These are phyloP conservation scores for Neolamprologus kungweensis DNA, from an alignment of 2,113 vertebrate genomes.

Conservation along the genomic window DNA sequence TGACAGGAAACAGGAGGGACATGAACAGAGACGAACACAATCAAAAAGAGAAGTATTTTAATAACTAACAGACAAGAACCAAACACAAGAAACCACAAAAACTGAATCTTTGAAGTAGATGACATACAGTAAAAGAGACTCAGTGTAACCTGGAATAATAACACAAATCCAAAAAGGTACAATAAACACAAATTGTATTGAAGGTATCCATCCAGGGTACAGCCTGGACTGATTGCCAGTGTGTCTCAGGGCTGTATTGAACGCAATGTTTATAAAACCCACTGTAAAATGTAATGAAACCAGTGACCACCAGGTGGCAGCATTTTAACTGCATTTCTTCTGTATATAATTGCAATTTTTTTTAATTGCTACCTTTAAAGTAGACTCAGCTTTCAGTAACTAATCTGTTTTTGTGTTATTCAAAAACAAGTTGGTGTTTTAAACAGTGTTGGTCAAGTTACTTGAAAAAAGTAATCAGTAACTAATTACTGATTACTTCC, in stretches of 20 bases:
- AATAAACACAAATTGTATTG: neutral
- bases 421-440: neutral
- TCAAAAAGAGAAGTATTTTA: neutral
- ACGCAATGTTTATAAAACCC: neutral
- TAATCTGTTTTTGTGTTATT: neutral
- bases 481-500: neutral
- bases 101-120: neutral
- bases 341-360: neutral
- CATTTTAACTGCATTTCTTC: neutral
- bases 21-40: neutral
- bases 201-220: neutral
- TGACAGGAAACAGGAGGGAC: neutral
- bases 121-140: neutral
- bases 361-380: fast-evolving
- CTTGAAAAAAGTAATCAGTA: neutral
- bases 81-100: neutral
- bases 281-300: neutral
- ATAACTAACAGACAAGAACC: neutral
- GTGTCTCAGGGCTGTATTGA: neutral
- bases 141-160: neutral
- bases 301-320: neutral
- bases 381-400: neutral
- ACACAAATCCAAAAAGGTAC: neutral
- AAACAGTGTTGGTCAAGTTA: neutral
- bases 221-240: neutral